Conservation (phyloP, 2,888 invertebrate species). For the Eupsilia transversa region DNA sequence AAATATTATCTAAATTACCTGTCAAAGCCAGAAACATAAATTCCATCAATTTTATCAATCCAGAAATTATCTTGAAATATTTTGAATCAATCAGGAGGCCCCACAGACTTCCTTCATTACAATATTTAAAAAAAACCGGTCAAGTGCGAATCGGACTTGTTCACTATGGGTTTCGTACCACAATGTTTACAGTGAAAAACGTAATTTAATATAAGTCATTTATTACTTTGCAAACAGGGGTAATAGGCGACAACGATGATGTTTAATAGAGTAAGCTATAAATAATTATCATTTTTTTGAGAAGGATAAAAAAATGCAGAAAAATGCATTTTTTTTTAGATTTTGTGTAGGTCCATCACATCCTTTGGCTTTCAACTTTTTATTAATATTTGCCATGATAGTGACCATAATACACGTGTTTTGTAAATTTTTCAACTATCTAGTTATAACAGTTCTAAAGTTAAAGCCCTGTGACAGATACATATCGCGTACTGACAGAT, state of each 20-base stretch:
- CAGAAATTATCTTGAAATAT: constrained; percentile 23
- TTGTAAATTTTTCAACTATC: background rate
- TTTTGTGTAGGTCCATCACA: too few species aligned
- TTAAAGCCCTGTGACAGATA: background rate
- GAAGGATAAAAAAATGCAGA: too few species aligned
- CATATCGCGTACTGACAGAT: too few species aligned
- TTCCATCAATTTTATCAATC: constrained; percentile 22
- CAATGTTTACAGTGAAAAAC: background rate
- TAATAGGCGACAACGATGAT: too few species aligned
- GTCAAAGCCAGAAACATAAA: background rate
- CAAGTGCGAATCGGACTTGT: background rate
- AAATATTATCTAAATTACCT: constrained; percentile 13
- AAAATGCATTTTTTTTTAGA: too few species aligned
- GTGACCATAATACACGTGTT: background rate
- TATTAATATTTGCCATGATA: too few species aligned
- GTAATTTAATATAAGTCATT: too few species aligned
- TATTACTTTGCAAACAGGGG: too few species aligned
- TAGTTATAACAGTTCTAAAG: background rate
- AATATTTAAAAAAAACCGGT: constrained; percentile 1
- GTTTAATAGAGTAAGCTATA: too few species aligned
- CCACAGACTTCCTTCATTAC: constrained; percentile 39
- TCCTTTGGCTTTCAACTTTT: too few species aligned
- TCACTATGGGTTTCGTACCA: background rate
- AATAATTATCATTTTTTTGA: too few species aligned
- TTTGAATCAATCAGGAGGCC: constrained; percentile 44